These are phyloP conservation scores for Orthosia gracilis DNA, from an alignment of 2,888 invertebrate species.

Conservation along the genomic window DNA sequence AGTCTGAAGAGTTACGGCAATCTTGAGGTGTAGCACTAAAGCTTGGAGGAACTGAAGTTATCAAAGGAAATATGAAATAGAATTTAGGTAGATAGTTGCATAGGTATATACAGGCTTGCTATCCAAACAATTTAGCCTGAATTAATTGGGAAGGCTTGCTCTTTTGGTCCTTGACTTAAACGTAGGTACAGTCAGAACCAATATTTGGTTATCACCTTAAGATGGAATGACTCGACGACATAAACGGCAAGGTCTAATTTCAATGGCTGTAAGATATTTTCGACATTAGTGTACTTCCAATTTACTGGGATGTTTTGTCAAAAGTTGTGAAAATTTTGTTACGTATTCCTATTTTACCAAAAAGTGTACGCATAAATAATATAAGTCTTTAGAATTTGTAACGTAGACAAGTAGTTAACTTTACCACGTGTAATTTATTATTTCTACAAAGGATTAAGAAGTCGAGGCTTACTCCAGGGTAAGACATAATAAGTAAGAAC, in stretches of 20 bases:
- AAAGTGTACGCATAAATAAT: not conserved
- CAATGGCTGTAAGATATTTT: too few relatives aligned
- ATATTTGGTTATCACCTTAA: not conserved
- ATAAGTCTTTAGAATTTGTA: not conserved
- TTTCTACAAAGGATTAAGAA: constrained; percentile 15
- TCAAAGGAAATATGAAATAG: not conserved
- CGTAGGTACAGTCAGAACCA: not conserved
- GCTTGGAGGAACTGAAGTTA: not conserved
- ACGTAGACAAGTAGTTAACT: not conserved
- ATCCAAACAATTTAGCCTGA: not conserved
- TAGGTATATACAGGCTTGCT: not conserved
- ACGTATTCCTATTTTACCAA: not conserved
- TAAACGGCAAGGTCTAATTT: too few relatives aligned
- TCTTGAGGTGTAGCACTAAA: constrained; percentile 1
- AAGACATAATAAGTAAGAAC: not conserved
- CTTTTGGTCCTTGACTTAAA: not conserved
- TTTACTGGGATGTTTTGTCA: not conserved
- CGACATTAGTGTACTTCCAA: too few relatives aligned
- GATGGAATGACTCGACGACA: not conserved
- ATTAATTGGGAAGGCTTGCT: not conserved
- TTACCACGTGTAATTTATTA: not conserved
- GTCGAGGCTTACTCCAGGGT: not conserved
- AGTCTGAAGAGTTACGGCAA: not conserved
- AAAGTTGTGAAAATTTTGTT: not conserved
- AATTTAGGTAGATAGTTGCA: too few relatives aligned